Evolutionary conservation across 2,797 vertebrate genomes (phyloP), one percentile per base, ranked within the genome.

Genomic region (Schizothorax lantsangensis): DNA sequence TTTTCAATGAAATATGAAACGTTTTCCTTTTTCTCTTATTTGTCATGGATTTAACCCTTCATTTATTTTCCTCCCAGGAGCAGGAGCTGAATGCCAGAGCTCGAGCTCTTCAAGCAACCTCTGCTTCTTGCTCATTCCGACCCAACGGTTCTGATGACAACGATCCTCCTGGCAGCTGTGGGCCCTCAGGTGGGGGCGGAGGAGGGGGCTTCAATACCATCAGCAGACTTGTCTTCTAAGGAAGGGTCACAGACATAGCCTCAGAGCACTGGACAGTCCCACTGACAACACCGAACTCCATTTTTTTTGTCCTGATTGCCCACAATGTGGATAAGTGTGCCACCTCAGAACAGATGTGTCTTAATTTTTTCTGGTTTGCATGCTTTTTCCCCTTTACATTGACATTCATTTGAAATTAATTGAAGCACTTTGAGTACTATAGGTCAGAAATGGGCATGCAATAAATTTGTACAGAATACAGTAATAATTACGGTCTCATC

Each of bases 61-160:
- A 4, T 81, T 81, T 30, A 1, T 38, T 69, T 81, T 64, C 8
- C 10, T 62, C n/a, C 14, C 88, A 99, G 98, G 98, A 99, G 91
- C 98, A 99, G 94, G 98, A 99, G 90, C 95, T 99, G 80, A 99
- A 95, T 33, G 98, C 98, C 91, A 96, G 98, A 88, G 96, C 98
- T 84, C 97, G 97, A 87, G 98, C 97, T 66, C 96, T 99, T 6
- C 98, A 99, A 95, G 96, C 98, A 2, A 95, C 98, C 38, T 97
- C 98, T 12, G 95, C 98, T 74, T 97, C 98, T 0, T 99, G 98
- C 92, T 99, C 97, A 10, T 99, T 98, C 92, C 95, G 97, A 86
- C 98, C 98, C 91, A 97, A 99, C 87, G 97, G 98, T 90, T 98
- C 98, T 89, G 98, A 99, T 91, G 98, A 99, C 95, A 99, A 98